Evolutionary conservation across 2,888 invertebrate genomes (phyloP).

Genomic region (Cephus nigrinus): DNA sequence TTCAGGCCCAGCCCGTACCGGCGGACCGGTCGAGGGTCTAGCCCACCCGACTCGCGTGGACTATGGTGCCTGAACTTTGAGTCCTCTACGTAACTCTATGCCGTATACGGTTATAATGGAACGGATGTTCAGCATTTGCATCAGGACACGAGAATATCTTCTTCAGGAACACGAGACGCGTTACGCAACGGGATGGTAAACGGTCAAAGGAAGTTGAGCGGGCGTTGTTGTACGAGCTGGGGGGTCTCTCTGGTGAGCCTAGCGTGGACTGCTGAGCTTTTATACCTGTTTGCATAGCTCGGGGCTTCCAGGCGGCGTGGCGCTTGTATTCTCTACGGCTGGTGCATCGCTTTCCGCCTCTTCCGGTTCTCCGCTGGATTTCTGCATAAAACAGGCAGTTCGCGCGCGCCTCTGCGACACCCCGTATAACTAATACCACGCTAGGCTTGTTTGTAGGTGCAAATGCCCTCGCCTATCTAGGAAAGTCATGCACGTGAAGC

Average conservation of each 20-base stretch:
- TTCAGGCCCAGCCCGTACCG: neutral
- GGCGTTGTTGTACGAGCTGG: slow-evolving; percentile 32
- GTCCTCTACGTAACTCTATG: neutral
- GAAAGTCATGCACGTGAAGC: neutral
- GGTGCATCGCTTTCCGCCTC: slow-evolving; percentile 2
- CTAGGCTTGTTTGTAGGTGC: neutral
- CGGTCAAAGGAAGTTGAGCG: slow-evolving; percentile 36
- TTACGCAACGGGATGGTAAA: slow-evolving; percentile 13
- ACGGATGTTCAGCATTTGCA: neutral
- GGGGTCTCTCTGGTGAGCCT: slow-evolving; percentile 25
- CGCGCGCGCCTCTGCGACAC: slow-evolving; percentile 2
- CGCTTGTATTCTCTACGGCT: neutral
- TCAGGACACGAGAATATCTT: neutral
- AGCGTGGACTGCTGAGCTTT: slow-evolving; percentile 8
- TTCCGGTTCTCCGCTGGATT: slow-evolving; percentile 31
- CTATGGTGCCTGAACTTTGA: neutral
- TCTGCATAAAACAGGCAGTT: slow-evolving; percentile 42
- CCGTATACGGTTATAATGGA: neutral
- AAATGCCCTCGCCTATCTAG: neutral
- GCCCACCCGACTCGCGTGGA: neutral
- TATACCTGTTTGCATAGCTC: slow-evolving; percentile 12
- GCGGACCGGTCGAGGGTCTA: neutral
- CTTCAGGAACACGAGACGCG: neutral
- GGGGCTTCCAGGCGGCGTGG: neutral
- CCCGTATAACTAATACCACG: slow-evolving; percentile 1